Evolutionary conservation across 1,140 invertebrate species (phyloP), one percentile per base, ranked within the genome.

Genomic region (Drosophila santomea): DNA sequence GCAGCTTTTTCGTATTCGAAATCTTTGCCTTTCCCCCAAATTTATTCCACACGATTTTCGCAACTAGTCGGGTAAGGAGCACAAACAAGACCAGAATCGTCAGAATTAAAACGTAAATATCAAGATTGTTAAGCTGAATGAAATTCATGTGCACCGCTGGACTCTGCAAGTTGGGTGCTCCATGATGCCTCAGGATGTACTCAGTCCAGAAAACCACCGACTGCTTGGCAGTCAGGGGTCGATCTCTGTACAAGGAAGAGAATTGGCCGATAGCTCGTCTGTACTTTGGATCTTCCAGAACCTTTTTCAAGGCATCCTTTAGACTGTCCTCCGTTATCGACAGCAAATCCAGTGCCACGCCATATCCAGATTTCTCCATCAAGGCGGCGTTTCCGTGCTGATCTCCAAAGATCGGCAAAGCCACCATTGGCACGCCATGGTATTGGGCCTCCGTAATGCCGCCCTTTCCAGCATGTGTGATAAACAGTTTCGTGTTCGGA

Each of bases 381-480:
- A 84, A 88, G 0, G 93, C 81, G 7, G 94, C 91, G 71, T 95
- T 95, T 14, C 89, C 86, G 4, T 77, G 90, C 75, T 96, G 95
- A 81, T 96, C 95, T 3, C 93, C 93, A 43, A 95, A 94, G 41
- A 96, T 88, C 12, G 96, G 96, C 32, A 96, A 92, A 0, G 94
- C 95, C 17, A 97, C 92, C 56, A 96, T 94, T 3, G 96, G 96
- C 3, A 96, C 94, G 69, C 94, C 95, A 73, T 95, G 94, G 91
- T 95, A 95, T 4, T 96, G 88, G 1, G 96, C 94, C 92, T 97
- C 96, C 60, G 95, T 94, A 8, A 95, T 93, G 51, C 96, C 95
- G 25, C 95, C 93, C 47, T 95, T 91, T 17, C 96, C 96, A 12
- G 95, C 95, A 76, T 97, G 95, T 0, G 95, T 95, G 25, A 97